Evolutionary conservation across 2,113 vertebrate species (phyloP).

Genomic region (Atherinomorus stipes): DNA sequence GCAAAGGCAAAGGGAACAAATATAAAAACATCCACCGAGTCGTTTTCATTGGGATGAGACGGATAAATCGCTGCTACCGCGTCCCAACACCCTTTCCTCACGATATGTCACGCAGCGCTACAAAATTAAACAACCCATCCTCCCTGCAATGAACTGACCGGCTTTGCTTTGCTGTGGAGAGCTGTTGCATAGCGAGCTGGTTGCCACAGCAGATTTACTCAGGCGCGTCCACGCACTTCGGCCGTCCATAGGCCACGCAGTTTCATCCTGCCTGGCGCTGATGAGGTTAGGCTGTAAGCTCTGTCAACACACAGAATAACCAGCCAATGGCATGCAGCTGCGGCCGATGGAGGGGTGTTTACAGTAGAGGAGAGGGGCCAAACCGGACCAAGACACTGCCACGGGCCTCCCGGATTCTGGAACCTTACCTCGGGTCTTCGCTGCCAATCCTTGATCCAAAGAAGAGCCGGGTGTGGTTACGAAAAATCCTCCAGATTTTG

Average conservation of each 20-base stretch:
- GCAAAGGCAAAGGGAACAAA: neutral
- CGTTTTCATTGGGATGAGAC: conserved; percentile 7
- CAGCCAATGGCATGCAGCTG: conserved; percentile 15
- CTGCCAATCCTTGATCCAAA: conserved; percentile 62
- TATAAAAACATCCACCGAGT: neutral
- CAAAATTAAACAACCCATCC: neutral
- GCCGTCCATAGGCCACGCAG: conserved; percentile 63
- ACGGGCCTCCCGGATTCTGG: conserved; percentile 1
- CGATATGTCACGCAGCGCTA: conserved; percentile 1
- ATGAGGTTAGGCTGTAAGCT: conserved; percentile 3
- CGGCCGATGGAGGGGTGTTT: neutral
- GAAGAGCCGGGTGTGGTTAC: conserved; percentile 82
- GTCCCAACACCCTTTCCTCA: neutral
- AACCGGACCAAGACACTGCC: conserved; percentile 21
- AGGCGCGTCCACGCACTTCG: conserved; percentile 69
- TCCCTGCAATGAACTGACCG: conserved; percentile 34
- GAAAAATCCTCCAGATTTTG: conserved; percentile 53
- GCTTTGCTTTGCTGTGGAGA: conserved; percentile 24
- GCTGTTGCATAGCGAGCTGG: conserved; percentile 59
- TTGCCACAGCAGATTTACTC: conserved; percentile 71
- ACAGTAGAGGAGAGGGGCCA: too few relatives aligned
- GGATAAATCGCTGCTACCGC: conserved; percentile 16
- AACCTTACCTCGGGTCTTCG: conserved; percentile 76
- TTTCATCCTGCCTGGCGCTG: conserved; percentile 26
- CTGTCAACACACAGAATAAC: conserved; percentile 35